Evolutionary conservation across 2,888 invertebrate species (phyloP), one percentile per base, ranked within the genome.

Genomic region (Monoplex corrugatus): DNA sequence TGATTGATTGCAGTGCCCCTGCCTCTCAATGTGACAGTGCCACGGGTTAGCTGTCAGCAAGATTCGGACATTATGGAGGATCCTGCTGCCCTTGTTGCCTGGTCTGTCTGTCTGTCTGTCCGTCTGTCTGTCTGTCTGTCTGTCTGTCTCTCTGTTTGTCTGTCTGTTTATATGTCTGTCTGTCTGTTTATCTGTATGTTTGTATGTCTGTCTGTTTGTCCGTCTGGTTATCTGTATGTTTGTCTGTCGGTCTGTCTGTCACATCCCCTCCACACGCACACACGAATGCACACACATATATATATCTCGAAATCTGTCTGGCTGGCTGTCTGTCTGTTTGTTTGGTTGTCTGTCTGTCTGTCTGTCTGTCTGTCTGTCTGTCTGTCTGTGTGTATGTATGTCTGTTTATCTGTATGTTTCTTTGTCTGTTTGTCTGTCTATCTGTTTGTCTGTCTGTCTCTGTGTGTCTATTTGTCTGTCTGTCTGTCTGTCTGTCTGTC

Each of bases 41-140:
- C 86, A 28, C 86, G 86, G n/a, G 86, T 86, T 2, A 32, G 43
- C n/a, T 86, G 86, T 45, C 86, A 86, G 35, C 72, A 44, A 43
- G 86, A 86, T 44, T 13, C 32, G 35, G 44, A 86, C 68, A 32
- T 86, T 32, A 10, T 32, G 2, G 44, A 75, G 44, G 75, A 75
- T 32, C 68, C 68, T n/a, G 75, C 43, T 10, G 86, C 86, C 43
- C 40, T 86, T 19, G 75, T 68, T 32, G 44, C 44, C 40, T 32
- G 63, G 86, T 86, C 32, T 44, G 75, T 82, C 5, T 5, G 57
- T 57, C 2, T 16, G 57, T 57, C 19, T 57, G 2, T 2, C 8
- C 16, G 16, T 8, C 10, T 57, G 57, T 10, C 19, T 57, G 57
- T 16, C 19, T 57, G 10, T 16, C 16, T 50, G 8, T 50, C 50